Evolutionary conservation across 2,113 vertebrate genomes (phyloP).

Genomic region (Nanorana parkeri): DNA sequence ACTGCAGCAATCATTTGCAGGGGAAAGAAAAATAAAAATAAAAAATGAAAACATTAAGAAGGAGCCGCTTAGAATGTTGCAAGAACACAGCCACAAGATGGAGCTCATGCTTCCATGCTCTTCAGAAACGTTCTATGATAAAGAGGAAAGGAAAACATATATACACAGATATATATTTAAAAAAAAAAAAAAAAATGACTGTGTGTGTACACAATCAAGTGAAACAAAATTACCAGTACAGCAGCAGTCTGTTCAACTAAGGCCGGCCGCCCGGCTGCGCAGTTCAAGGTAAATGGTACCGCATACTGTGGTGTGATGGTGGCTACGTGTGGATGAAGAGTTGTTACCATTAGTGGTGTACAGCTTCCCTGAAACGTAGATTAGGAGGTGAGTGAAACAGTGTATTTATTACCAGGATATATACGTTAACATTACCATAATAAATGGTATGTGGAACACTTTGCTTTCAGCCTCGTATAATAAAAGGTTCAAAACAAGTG

Average conservation of each 20-base stretch:
- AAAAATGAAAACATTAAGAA: slow-evolving; percentile 46
- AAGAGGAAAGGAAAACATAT: slow-evolving; percentile 63
- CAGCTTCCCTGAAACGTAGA: slow-evolving; percentile 96
- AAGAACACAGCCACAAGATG: slow-evolving; percentile 81
- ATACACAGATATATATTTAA: slow-evolving; percentile 47
- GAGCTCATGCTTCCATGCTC: slow-evolving; percentile 84
- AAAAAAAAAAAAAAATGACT: slow-evolving; percentile 61
- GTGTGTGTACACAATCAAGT: slow-evolving; percentile 81
- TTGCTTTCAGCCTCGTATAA: background rate
- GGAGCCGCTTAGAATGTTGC: slow-evolving; percentile 72
- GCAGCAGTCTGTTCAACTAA: slow-evolving; percentile 98
- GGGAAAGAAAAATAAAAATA: slow-evolving; percentile 64
- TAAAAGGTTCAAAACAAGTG: too few relatives aligned
- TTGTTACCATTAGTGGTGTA: slow-evolving; percentile 99
- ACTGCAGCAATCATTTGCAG: slow-evolving; percentile 73
- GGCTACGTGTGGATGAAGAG: slow-evolving; percentile 96
- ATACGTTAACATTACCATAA: slow-evolving; percentile 64
- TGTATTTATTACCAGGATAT: slow-evolving; percentile 67
- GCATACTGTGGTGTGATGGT: slow-evolving; percentile 97
- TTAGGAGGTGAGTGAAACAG: slow-evolving; percentile 84
- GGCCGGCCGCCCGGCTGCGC: slow-evolving; percentile 92
- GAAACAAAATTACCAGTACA: slow-evolving; percentile 95
- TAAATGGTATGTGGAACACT: slow-evolving; percentile 37
- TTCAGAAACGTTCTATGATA: slow-evolving; percentile 69
- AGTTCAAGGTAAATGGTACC: slow-evolving; percentile 93